Conservation (phyloP, 2,888 invertebrate species). For the Trachelus stipa region DNA sequence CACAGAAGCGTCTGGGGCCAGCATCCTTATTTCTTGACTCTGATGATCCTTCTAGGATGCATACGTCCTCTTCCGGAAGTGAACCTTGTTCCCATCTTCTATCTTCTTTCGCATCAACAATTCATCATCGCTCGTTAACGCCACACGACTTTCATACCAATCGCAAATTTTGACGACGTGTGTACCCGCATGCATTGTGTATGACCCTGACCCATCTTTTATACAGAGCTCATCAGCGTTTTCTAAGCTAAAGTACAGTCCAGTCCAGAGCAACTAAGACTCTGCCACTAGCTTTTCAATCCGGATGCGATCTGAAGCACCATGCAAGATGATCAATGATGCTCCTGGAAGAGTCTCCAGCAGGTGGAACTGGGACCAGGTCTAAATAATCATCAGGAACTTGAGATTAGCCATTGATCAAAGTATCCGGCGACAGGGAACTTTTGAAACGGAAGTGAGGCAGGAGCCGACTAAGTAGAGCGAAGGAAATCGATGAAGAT, state of each 20-base stretch:
- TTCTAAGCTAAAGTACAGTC: constrained; percentile 56
- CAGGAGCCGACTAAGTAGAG: not conserved
- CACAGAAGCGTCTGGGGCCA: too few relatives aligned
- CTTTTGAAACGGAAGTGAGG: not conserved
- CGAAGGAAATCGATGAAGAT: not conserved
- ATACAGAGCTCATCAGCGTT: constrained; percentile 56
- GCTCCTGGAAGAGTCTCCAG: not conserved
- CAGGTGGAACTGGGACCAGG: not conserved
- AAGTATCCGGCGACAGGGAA: not conserved
- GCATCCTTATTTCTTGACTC: not conserved
- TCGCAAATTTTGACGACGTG: constrained; percentile 41
- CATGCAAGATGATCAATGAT: not conserved
- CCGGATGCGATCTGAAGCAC: not conserved
- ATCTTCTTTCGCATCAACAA: not conserved
- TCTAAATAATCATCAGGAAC: not conserved
- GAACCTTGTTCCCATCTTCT: not conserved
- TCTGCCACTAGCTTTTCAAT: not conserved
- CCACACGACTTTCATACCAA: not conserved
- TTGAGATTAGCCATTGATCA: not conserved
- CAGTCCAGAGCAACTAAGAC: constrained; percentile 24
- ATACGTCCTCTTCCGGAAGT: not conserved
- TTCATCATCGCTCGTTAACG: not conserved
- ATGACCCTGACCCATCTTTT: constrained; percentile 60
- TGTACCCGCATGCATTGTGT: constrained; percentile 48
- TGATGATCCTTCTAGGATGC: not conserved